phyloP scores from a whole-genome alignment of 2,888 invertebrate species.

The Cantharis rufa region DNA sequence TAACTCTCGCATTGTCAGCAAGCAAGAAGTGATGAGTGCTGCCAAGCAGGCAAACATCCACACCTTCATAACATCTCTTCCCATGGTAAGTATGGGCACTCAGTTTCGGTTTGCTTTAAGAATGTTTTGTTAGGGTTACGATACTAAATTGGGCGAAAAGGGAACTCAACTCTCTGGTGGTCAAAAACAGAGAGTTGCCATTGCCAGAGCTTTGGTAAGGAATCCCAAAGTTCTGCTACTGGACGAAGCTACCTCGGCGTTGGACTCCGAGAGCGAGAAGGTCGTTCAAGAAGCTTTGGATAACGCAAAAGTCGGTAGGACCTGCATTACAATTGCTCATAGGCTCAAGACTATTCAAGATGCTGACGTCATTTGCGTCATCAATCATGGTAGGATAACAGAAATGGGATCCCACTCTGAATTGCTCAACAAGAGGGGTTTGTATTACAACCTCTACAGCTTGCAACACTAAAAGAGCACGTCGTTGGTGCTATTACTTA shows the following conservation, averaged over 20 bases:
- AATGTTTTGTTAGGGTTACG: constrained; percentile 66
- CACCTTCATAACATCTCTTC: constrained; percentile 76
- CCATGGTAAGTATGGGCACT: constrained; percentile 60
- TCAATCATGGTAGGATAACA: constrained; percentile 69
- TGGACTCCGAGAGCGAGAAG: constrained; percentile 86
- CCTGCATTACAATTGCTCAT: constrained; percentile 86
- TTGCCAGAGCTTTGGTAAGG: constrained; percentile 81
- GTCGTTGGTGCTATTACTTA: too few relatives aligned
- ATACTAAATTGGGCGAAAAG: constrained; percentile 77
- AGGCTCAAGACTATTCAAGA: constrained; percentile 82
- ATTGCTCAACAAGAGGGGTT: constrained; percentile 64
- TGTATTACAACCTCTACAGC: constrained; percentile 64
- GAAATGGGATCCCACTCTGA: constrained; percentile 74
- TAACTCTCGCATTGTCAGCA: constrained; percentile 66
- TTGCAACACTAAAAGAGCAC: constrained; percentile 43
- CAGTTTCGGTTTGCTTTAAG: too few relatives aligned
- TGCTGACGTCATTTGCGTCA: constrained; percentile 76
- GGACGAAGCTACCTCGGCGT: constrained; percentile 89
- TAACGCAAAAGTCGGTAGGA: constrained; percentile 77
- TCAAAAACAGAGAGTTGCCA: constrained; percentile 87
- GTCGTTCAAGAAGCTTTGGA: constrained; percentile 82
- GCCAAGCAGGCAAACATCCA: constrained; percentile 88
- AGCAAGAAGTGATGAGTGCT: constrained; percentile 76
- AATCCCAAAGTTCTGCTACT: constrained; percentile 77
- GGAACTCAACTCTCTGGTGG: constrained; percentile 82